Evolutionary conservation across 2,797 vertebrate genomes (phyloP), one percentile per base, ranked within the genome.

Genomic region (Iguana delicatissima): DNA sequence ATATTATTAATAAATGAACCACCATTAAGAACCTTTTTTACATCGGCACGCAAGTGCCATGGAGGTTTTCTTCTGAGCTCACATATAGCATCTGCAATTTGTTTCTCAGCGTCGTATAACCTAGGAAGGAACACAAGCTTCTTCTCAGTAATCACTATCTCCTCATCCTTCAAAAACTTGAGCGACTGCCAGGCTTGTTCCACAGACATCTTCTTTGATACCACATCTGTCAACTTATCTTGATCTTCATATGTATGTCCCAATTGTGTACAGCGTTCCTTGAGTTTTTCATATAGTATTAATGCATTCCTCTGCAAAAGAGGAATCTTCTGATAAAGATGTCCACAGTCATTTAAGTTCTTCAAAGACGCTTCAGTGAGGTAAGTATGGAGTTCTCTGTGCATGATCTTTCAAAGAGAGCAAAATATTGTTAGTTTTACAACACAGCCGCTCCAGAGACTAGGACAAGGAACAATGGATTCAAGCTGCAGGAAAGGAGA

Each of bases 161-260:
- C 90, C 16, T 96, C 89, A 13, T 96, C 92, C 93, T 97, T 97
- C 90, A 98, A 93, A 94, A 98, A 98, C 26, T 86, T 84, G 79
- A 98, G 93, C 24, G 98, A 96, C 0, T 96, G 80, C 97, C 98
- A 98, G 29, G 91, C 95, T 1, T 94, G 85, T 0, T 94, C 85
- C 52, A 94, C 93, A 13, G 92, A 42, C 91, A 97, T 96, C 0
- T 93, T 16, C 2, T 80, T 79, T 2, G 91, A 93, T 69, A 97
- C 91, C 0, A 72, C 38, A 10, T 0, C 1, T 62, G 94, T 96
- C 32, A 98, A 95, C 16, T 89, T 79, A 6, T 93, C 77, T 90
- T 93, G 94, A 29, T 97, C 92, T 55, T 97, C 94, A 0, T 97
- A 98, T 0, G 98, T 98, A 94, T 98, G 98, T n/a, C 98, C 98